Percentiles rank a stretch among this genome's conserved stretches.
phyloP scores from a whole-genome alignment of 2,888 invertebrate species.

The Smittia sp. region DNA sequence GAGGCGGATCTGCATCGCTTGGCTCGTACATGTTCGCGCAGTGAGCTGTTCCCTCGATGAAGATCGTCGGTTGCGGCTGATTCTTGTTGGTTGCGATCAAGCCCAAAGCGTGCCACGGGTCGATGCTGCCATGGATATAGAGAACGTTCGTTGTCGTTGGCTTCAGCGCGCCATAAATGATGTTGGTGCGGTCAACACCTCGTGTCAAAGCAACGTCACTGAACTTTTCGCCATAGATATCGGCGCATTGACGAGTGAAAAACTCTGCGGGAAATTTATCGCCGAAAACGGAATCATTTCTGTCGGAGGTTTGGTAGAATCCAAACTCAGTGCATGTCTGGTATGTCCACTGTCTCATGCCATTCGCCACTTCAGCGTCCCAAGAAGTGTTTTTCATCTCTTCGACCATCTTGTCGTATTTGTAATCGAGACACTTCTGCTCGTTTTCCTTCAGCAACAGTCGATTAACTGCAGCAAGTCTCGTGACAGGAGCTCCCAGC shows the following conservation, averaged over 20 bases:
- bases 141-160: conserved; percentile 71
- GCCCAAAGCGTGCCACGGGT: conserved; percentile 84
- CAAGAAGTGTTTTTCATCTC: conserved; percentile 66
- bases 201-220: conserved; percentile 60
- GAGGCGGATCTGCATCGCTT: conserved; percentile 62
- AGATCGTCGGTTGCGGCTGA: conserved; percentile 63
- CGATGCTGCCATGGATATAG: conserved; percentile 84
- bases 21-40: conserved; percentile 92
- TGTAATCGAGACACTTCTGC: conserved; percentile 78
- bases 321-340: conserved; percentile 97
- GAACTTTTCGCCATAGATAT: conserved; percentile 78
- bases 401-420: conserved; percentile 71
- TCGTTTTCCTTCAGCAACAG: conserved; percentile 64
- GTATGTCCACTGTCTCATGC: conserved; percentile 84
- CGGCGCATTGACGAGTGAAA: conserved; percentile 76
- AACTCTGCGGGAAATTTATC: conserved; percentile 72
- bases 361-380: conserved; percentile 65
- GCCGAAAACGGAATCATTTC: conserved; percentile 64
- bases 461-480: conserved; percentile 71
- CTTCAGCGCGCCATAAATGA: conserved; percentile 72
- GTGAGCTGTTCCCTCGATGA: conserved; percentile 83
- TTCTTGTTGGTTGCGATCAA: conserved; percentile 57
- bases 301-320: conserved; percentile 81
- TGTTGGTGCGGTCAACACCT: conserved; percentile 71
- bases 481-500: conserved; percentile 62